Conservation (phyloP, 2,797 vertebrate species). For the Eupleurogrammus muticus region DNA sequence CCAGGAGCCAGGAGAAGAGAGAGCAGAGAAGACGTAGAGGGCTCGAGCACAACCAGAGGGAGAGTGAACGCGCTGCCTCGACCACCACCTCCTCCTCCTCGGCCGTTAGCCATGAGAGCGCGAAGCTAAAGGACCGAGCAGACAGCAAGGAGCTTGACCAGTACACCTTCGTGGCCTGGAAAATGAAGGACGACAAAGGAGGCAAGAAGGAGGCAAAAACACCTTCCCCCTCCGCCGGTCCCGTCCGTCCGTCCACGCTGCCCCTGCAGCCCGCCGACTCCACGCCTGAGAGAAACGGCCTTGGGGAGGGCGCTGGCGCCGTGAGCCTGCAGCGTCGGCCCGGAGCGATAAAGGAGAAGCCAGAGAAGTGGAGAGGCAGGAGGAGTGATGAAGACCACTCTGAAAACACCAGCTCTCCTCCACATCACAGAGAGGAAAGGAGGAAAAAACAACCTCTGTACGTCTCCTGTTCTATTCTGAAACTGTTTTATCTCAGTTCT, state of each 20-base stretch:
- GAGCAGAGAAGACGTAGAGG: slow-evolving; percentile 92
- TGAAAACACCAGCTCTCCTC: slow-evolving; percentile 58
- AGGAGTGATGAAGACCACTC: slow-evolving; percentile 67
- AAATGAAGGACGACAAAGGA: slow-evolving; percentile 70
- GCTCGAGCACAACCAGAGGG: slow-evolving; percentile 93
- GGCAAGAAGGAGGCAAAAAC: slow-evolving; percentile 74
- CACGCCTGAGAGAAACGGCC: slow-evolving; percentile 52
- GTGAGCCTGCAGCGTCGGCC: slow-evolving; percentile 83
- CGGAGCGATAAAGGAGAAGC: slow-evolving; percentile 84
- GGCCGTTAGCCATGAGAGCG: slow-evolving; percentile 52
- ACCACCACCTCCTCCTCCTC: slow-evolving; percentile 48
- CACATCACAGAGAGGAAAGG: slow-evolving; percentile 51
- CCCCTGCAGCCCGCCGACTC: slow-evolving; percentile 65
- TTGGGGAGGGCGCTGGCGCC: slow-evolving; percentile 65
- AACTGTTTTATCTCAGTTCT: background rate
- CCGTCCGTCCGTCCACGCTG: slow-evolving; percentile 85
- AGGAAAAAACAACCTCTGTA: slow-evolving; percentile 71
- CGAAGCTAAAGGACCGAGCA: slow-evolving; percentile 67
- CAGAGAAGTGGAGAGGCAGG: slow-evolving; percentile 88
- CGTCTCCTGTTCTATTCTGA: slow-evolving; percentile 28
- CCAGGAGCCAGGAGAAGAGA: slow-evolving; percentile 90
- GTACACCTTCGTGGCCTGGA: slow-evolving; percentile 75
- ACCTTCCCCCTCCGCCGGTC: slow-evolving; percentile 34
- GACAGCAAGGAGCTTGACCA: slow-evolving; percentile 86
- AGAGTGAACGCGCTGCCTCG: slow-evolving; percentile 86